Evolutionary conservation across 2,888 invertebrate species (phyloP).

Genomic region (Phaonia tiefii): DNA sequence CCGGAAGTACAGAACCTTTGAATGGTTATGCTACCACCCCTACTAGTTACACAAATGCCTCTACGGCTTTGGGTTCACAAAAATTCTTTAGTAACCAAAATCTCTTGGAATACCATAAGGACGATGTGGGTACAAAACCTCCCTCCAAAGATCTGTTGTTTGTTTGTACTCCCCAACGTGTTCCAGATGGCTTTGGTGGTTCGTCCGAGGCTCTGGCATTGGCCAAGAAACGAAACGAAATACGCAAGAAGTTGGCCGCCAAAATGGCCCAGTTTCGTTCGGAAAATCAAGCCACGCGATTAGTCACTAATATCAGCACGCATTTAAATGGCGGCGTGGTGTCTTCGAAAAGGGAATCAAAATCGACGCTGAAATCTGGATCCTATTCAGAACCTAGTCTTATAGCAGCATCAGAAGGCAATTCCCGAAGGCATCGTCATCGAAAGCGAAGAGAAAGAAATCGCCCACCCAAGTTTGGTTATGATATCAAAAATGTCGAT

Average conservation of each 20-base stretch:
- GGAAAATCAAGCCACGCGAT: constrained; percentile 51
- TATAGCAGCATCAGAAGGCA: constrained; percentile 78
- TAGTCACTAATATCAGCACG: constrained; percentile 47
- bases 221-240: constrained; percentile 76
- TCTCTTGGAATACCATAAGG: constrained; percentile 76
- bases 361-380: constrained; percentile 74
- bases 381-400: constrained; percentile 79
- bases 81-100: constrained; percentile 80
- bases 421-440: constrained; percentile 77
- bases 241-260: constrained; percentile 74
- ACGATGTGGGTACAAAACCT: constrained; percentile 68
- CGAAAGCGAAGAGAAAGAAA: constrained; percentile 78
- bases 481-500: constrained; percentile 90
- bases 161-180: constrained; percentile 79
- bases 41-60: constrained; percentile 75
- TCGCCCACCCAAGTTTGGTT: constrained; percentile 84
- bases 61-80: constrained; percentile 75
- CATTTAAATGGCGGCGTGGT: constrained; percentile 63
- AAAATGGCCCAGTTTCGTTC: constrained; percentile 67
- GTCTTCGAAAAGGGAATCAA: constrained; percentile 71
- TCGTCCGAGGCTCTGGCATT: constrained; percentile 73
- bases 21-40: constrained; percentile 78
- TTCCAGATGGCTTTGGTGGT: constrained; percentile 72
- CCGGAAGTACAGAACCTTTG: constrained; percentile 71
- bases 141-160: constrained; percentile 78